Conservation (phyloP, 35 echinoderm and acorn worm species). For the Nesometra sesokonis region DNA sequence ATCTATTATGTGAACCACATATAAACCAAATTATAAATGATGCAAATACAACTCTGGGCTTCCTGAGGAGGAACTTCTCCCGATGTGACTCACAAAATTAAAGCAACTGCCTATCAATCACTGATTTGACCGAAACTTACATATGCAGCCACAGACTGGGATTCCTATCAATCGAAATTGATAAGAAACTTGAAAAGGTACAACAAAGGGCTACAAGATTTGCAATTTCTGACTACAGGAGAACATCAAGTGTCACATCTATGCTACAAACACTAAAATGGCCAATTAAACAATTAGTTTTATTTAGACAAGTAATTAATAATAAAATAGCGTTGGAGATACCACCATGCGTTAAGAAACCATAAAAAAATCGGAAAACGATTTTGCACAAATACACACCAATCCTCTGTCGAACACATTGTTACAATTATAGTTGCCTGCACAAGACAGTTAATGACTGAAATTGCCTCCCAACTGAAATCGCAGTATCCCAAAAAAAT, state of each 20-base stretch:
- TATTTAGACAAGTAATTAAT: background rate
- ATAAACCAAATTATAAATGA: conserved; percentile 11
- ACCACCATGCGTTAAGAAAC: background rate
- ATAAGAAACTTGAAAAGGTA: conserved; percentile 21
- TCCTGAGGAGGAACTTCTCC: conserved; percentile 10
- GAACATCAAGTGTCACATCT: conserved; percentile 17
- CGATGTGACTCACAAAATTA: background rate
- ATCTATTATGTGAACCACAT: conserved; percentile 23
- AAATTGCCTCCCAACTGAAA: background rate
- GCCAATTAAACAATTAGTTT: background rate
- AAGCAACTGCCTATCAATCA: conserved; percentile 1
- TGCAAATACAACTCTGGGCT: background rate
- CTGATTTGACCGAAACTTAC: conserved; percentile 1
- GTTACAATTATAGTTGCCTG: background rate
- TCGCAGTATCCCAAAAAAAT: background rate
- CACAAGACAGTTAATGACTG: background rate
- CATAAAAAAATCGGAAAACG: background rate
- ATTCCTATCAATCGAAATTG: background rate
- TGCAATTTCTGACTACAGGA: background rate
- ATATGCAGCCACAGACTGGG: conserved; percentile 13
- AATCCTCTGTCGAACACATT: background rate
- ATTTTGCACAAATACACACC: background rate
- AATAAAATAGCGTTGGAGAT: background rate
- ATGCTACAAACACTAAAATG: conserved; percentile 7
- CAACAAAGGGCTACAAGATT: conserved; percentile 15